phyloP scores from a whole-genome alignment of 1,140 invertebrate genomes.

The Centruroides sculpturatus region DNA sequence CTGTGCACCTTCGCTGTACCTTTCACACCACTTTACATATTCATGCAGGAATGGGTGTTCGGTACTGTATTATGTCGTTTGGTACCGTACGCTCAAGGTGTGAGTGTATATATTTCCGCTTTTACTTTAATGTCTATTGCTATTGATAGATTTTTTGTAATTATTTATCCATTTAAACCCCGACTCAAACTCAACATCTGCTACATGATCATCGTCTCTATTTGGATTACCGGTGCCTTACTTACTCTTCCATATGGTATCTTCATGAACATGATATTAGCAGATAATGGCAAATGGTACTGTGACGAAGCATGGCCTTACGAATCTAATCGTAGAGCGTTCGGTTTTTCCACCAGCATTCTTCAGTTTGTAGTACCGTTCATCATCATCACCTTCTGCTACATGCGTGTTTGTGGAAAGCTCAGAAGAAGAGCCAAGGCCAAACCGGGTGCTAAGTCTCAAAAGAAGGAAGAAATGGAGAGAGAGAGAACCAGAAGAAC shows the following conservation, averaged over 20 bases:
- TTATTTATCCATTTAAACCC: slow-evolving; percentile 86
- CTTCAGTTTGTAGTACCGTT: slow-evolving; percentile 91
- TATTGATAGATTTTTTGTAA: slow-evolving; percentile 89
- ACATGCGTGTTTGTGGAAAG: slow-evolving; percentile 75
- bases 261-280: slow-evolving; percentile 45
- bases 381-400: slow-evolving; percentile 84
- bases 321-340: slow-evolving; percentile 46
- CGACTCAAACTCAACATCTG: slow-evolving; percentile 75
- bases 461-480: slow-evolving; percentile 31
- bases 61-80: slow-evolving; percentile 74
- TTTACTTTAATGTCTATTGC: slow-evolving; percentile 92
- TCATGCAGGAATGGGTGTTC: slow-evolving; percentile 84
- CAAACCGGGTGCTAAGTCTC: slow-evolving; percentile 61
- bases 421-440: slow-evolving; percentile 58
- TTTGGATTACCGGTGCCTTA: slow-evolving; percentile 76
- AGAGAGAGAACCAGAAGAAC: slow-evolving; percentile 22
- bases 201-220: slow-evolving; percentile 63
- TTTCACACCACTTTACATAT: slow-evolving; percentile 78
- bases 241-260: slow-evolving; percentile 85
- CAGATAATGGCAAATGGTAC: slow-evolving; percentile 40
- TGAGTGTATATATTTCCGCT: slow-evolving; percentile 90
- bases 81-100: slow-evolving; percentile 81
- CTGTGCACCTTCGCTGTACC: slow-evolving; percentile 87
- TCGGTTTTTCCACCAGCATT: slow-evolving; percentile 71
- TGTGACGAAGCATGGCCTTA: slow-evolving; percentile 85